Evolutionary conservation across 2,113 vertebrate species (phyloP), one percentile per base, ranked within the genome.

Genomic region (Neotragus moschatus): DNA sequence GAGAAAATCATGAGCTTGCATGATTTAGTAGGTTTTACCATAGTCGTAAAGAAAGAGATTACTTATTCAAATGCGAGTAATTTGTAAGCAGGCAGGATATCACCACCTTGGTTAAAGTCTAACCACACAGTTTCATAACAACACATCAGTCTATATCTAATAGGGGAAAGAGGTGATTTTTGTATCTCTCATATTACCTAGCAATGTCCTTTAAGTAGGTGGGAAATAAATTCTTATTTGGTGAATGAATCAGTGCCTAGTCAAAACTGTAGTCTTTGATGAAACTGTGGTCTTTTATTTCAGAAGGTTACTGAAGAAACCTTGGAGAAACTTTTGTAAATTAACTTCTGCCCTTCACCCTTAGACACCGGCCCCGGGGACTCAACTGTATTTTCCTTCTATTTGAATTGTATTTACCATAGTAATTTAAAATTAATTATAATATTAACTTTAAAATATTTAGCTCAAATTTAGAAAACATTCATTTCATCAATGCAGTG

Each of bases 331-430:
- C 2, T 58, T 85, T 58, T 47, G 61, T 28, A 58, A 55, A 36
- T 81, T 82, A 55, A 55, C 7, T 13, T 23, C 47, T 81, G 17
- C 5, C 30, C 17, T 23, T 25, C 33, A n/a, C 6, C 33, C 4
- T 7, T 49, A 2, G 45, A 11, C 9, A 30, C 47, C 0, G 0
- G 12, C 21, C 21, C 33, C 0, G 1, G 49, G 14, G 25, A 39
- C 25, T 73, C 33, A 11, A 9, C 7, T 15, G 3, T 90, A 51
- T 51, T 61, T 77, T 85, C 88, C 55, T 90, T 61, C 16, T 61
- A 45, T 45, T 45, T 17, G 43, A 95, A 90, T 17, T 8, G 8
- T 36, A 85, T 87, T 33, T 26, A 61, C 61, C 28, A 15, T 19
- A n/a, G 53, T 23, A 43, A 61, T 45, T 43, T 51, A 33, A 61